A percentile compares a stretch with the other conserved stretches of the same genome.
phyloP scores from a whole-genome alignment of 2,113 vertebrate species.

The Trogon surrucura region DNA sequence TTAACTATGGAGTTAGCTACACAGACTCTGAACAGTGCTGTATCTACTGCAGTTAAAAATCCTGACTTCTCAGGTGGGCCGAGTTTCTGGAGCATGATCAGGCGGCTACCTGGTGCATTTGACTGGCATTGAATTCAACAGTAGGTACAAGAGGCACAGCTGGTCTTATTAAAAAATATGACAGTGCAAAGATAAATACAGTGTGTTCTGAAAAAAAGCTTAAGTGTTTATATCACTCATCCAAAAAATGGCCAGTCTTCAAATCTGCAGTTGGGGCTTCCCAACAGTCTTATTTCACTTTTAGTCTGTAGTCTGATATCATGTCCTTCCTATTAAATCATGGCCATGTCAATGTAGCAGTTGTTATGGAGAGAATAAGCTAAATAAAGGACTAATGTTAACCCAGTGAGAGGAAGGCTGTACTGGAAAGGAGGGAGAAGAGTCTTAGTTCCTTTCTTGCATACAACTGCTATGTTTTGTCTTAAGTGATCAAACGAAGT shows the following conservation, averaged over 20 bases:
- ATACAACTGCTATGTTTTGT: neutral
- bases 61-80: neutral
- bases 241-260: neutral
- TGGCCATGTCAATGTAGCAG: neutral
- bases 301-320: neutral
- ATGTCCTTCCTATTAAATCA: neutral
- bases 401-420: neutral
- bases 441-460: neutral
- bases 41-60: neutral
- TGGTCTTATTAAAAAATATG: constrained; percentile 9
- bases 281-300: neutral
- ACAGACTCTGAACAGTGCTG: neutral
- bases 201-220: neutral
- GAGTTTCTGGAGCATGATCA: neutral
- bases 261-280: neutral
- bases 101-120: neutral
- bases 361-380: neutral
- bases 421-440: neutral
- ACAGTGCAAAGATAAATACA: constrained; percentile 1
- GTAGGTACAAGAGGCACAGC: neutral
- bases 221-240: neutral
- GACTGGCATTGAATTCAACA: neutral
- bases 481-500: neutral
- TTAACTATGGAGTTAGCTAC: neutral
- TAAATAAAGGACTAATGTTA: neutral